Conservation (phyloP, 1,140 invertebrate species). For the Drosophila miranda region DNA sequence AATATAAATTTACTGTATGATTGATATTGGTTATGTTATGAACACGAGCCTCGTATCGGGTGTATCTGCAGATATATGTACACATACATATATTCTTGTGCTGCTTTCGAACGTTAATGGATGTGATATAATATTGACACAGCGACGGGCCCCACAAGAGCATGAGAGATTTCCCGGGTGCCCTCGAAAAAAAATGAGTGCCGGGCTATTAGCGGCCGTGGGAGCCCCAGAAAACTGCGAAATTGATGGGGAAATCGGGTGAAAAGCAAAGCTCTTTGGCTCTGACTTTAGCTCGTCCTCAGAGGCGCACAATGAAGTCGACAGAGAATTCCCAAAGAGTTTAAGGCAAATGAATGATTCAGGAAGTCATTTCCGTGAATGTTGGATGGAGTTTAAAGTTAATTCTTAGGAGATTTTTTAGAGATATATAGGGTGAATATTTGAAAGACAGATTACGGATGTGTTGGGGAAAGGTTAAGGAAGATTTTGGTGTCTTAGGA, state of each 20-base stretch:
- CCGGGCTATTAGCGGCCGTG: constrained; percentile 21
- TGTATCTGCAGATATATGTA: not conserved
- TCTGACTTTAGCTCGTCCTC: no score
- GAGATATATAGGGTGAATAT: no score
- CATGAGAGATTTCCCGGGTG: not conserved
- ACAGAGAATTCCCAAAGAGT: constrained; percentile 1
- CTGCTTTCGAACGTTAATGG: constrained; percentile 27
- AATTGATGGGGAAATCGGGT: constrained; percentile 22
- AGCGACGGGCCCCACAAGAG: not conserved
- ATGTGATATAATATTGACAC: constrained; percentile 43
- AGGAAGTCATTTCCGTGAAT: not conserved
- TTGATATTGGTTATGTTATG: constrained; percentile 42
- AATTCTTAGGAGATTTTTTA: no score
- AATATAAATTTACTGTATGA: constrained; percentile 52
- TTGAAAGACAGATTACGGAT: no score
- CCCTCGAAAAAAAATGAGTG: constrained; percentile 30
- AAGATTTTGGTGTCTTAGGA: no score
- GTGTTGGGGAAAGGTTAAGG: no score
- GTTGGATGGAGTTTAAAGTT: no score
- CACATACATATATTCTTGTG: not conserved
- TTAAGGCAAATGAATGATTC: not conserved
- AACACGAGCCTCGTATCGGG: constrained; percentile 5
- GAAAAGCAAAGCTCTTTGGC: not conserved
- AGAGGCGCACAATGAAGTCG: not conserved
- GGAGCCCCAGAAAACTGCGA: constrained; percentile 19